Percentiles rank a stretch among this genome's conserved stretches.
phyloP scores from a whole-genome alignment of 2,888 invertebrate species.

The Tryphoninae sp. region DNA sequence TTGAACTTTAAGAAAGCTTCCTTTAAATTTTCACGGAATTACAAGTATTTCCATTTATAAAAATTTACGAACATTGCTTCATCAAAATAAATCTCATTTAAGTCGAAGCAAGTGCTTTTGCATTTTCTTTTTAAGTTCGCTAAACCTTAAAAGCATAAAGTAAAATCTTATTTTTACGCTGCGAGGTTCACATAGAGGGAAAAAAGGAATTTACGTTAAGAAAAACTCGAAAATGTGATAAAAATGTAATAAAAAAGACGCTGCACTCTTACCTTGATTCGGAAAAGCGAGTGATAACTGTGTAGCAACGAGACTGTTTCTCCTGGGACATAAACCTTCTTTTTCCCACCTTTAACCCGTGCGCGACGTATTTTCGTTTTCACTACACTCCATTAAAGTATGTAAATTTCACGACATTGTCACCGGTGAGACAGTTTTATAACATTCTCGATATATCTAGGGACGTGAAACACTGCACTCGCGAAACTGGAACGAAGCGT shows the following conservation, averaged over 20 bases:
- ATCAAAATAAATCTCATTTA: no score
- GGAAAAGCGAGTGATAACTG: slow-evolving; percentile 30
- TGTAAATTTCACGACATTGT: slow-evolving; percentile 42
- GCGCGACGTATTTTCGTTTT: slow-evolving; percentile 24
- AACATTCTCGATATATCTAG: neutral
- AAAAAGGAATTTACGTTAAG: neutral
- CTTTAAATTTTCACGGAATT: no score
- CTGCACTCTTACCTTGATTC: slow-evolving; percentile 49
- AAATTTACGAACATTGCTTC: no score
- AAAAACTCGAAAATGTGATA: neutral
- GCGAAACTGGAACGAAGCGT: slow-evolving; percentile 29
- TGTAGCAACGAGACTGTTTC: slow-evolving; percentile 39
- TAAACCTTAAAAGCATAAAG: no score
- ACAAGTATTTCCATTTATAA: no score
- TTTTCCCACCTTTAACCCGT: neutral
- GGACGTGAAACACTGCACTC: slow-evolving; percentile 46
- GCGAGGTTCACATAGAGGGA: no score
- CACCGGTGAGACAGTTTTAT: slow-evolving; percentile 45
- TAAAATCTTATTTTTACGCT: no score
- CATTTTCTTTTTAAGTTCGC: no score
- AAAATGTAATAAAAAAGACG: slow-evolving; percentile 4
- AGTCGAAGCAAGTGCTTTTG: no score
- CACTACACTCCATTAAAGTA: slow-evolving; percentile 5
- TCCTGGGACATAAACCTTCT: slow-evolving; percentile 20
- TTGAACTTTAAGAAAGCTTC: no score